phyloP scores from a whole-genome alignment of 2,797 vertebrate species.

The Enteromius trimaculatus region DNA sequence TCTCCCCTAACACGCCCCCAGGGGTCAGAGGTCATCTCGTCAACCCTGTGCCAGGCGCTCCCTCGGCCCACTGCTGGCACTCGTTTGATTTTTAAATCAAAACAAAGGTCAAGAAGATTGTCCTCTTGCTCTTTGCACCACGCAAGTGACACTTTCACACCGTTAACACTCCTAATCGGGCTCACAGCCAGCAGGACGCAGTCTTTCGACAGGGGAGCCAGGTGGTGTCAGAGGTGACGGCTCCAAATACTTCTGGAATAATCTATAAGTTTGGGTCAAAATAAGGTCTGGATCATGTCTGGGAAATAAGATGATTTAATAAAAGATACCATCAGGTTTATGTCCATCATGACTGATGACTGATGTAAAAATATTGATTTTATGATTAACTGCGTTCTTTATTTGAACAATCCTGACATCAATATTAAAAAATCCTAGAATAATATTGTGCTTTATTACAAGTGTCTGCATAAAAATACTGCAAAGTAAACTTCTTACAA shows the following conservation, averaged over 20 bases:
- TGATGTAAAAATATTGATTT: background rate
- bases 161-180: constrained; percentile 67
- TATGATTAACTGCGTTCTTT: background rate
- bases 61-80: constrained; percentile 64
- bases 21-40: constrained; percentile 76
- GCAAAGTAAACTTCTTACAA: background rate
- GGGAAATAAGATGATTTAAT: constrained; percentile 13
- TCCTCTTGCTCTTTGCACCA: constrained; percentile 59
- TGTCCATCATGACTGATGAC: background rate
- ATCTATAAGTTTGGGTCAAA: constrained; percentile 41
- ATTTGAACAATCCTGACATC: background rate
- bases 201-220: constrained; percentile 27
- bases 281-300: constrained; percentile 11
- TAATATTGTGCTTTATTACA: background rate
- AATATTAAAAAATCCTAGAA: background rate
- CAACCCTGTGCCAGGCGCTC: constrained; percentile 53
- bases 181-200: constrained; percentile 47
- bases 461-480: background rate
- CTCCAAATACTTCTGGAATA: constrained; percentile 36
- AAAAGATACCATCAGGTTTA: background rate
- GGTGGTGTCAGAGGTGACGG: constrained; percentile 50
- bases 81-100: constrained; percentile 82
- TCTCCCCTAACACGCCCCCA: constrained; percentile 51
- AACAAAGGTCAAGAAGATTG: constrained; percentile 76
- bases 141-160: constrained; percentile 61